Conservation (phyloP, 2,113 vertebrate species). For the Oryzias celebensis region DNA sequence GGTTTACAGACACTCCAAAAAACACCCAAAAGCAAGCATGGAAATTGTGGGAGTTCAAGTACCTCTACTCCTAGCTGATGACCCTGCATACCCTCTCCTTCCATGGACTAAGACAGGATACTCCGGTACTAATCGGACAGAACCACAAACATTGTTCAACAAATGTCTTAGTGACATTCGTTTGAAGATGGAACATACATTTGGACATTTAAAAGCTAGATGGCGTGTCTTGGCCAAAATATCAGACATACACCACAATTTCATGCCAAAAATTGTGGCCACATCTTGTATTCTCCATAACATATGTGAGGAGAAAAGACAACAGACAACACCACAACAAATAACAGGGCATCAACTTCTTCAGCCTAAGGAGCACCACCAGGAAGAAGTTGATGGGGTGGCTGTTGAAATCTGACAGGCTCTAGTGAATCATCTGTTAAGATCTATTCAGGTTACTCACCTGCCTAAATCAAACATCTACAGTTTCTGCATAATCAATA, state of each 20-base stretch:
- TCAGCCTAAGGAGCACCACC: not conserved
- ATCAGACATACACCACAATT: not conserved
- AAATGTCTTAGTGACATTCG: not conserved
- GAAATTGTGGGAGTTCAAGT: not conserved
- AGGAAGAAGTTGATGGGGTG: too few species aligned
- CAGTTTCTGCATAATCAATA: too few species aligned
- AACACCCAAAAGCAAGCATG: not conserved
- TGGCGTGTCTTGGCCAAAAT: not conserved
- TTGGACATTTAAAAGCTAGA: not conserved
- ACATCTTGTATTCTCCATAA: constrained; percentile 1
- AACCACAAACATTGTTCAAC: not conserved
- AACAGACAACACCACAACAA: not conserved
- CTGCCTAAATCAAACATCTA: too few species aligned
- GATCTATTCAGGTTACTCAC: too few species aligned
- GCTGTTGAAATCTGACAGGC: too few species aligned
- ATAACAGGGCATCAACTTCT: not conserved
- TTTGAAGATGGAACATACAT: not conserved
- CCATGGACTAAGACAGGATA: not conserved
- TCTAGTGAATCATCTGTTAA: too few species aligned
- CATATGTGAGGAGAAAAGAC: not conserved
- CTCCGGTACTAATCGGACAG: not conserved
- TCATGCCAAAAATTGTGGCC: not conserved
- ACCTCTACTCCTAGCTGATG: not conserved
- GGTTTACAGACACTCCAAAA: not conserved
- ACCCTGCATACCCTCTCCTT: not conserved